Base-by-base conservation (phyloP, 2,113 vertebrate species). In the Picathartes gymnocephalus region DNA sequence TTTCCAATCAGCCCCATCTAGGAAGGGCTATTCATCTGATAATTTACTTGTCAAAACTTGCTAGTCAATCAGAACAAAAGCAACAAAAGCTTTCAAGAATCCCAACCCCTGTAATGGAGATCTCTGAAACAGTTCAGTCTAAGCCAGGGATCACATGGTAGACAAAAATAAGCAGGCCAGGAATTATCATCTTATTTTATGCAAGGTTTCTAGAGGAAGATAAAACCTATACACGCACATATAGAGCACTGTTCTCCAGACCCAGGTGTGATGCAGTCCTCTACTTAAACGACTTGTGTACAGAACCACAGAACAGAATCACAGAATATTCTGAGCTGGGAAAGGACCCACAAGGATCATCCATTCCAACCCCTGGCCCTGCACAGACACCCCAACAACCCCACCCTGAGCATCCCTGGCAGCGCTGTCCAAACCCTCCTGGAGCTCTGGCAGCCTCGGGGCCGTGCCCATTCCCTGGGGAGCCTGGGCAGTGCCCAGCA, bases 21-120 rank as follows among this genome's bases (percentile, higher is more conserved):
- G 94, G 77, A 94, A 94, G 90, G 78, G 71, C 90, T 93, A 93
- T 61, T 90, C 57, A 91, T 87, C 82, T 79, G 77, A 62, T 92
- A 90, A 95, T 94, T 96, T 83, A 69, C 92, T 89, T 97, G 92
- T 92, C 95, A 95, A 94, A 94, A 93, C 64, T 83, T 76, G 80
- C 90, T 96, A 96, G 77, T 81, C 60, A 72, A 89, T 68, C 86
- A 95, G 71, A 81, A 90, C 80, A 86, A 94, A 96, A 91, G 68
- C 73, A 91, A 81, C 48, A 61, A 91, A 89, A 79, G 81, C 74
- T 95, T 96, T 78, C 44, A 86, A 65, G 73, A 66, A 90, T 91
- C 62, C 47, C 64, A 74, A 15, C 35, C 47, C 31, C 2, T 78
- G 62, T 37, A 45, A 20, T 23, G 73, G 69, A 85, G 81, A 92